Percentiles rank a stretch among this genome's conserved stretches.
phyloP scores from a whole-genome alignment of 2,113 vertebrate species.

The Gobio gobio region DNA sequence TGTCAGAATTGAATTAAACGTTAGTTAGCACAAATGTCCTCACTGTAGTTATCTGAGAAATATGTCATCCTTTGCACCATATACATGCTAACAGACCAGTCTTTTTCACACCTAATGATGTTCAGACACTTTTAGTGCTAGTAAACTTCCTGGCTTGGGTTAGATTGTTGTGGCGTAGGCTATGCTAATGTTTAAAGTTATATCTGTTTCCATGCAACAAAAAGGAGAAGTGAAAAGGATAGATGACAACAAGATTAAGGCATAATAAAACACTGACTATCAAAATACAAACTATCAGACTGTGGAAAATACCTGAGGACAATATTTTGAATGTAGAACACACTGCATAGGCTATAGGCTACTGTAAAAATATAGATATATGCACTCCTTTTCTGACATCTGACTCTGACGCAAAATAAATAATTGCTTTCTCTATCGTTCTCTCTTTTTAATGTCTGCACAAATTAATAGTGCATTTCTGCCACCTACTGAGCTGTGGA shows the following conservation, averaged over 20 bases:
- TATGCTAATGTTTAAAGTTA: slow-evolving; percentile 9
- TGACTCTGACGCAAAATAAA: no score
- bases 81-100: not conserved
- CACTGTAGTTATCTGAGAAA: not conserved
- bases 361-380: not conserved
- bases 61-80: not conserved
- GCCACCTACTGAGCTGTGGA: not conserved
- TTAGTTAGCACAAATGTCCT: not conserved
- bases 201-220: slow-evolving; percentile 10
- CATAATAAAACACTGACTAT: slow-evolving; percentile 6
- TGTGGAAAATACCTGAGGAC: not conserved
- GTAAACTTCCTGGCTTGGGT: slow-evolving; percentile 11
- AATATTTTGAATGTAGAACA: not conserved
- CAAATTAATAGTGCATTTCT: not conserved
- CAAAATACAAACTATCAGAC: not conserved
- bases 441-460: not conserved
- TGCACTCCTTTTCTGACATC: not conserved
- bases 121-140: slow-evolving; percentile 19
- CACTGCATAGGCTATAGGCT: no score
- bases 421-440: not conserved
- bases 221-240: slow-evolving; percentile 30
- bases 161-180: slow-evolving; percentile 22
- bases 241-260: slow-evolving; percentile 7
- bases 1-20: not conserved
- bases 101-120: slow-evolving; percentile 31